Base-by-base conservation (phyloP, 2,888 invertebrate species). In the Tromatobia lineatoria region DNA sequence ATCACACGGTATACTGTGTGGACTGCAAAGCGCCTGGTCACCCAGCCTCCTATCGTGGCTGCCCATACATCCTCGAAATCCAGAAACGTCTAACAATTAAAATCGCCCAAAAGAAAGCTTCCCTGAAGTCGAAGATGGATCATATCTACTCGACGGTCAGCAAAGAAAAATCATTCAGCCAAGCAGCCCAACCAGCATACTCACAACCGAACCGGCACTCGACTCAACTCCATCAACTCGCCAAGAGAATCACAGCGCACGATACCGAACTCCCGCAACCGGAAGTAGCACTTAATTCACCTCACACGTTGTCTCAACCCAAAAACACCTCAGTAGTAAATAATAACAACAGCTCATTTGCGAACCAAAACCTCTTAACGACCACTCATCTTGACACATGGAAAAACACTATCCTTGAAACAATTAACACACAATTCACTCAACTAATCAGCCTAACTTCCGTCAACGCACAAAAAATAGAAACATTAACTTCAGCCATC, bases 1-100 rank as follows among this genome's bases (percentile, higher is more conserved):
- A 25, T 0, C 34, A 34, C 29, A 4, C 59, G 34, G 59, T 59
- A 3, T 59, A 59, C n/a, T 59, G 59, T 15, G 59, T 59, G 3
- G 34, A 59, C 59, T 59, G 59, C 34, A 59, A 59, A n/a, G 25
- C 59, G 0, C 0, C 2, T 15, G 59, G 59, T 1, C 59, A 59
- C 59, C 59, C 59, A 59, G 59, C 59, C 6, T 23, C 57, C 10
- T 57, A 57, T 10, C 57, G 25, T 0, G 57, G 57, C 0, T 54
- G 54, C 54, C 54, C 57, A 11, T 57, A 57, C 57, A 57, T 57
- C 57, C 25, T 57, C 0, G 57, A 57, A 57, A 57, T 25, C 1
- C 57, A 57, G 10, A 57, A 57, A 11, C 23, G 25, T 3, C 57
- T 57, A 4, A 57, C 25, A 25, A 10, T 25, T 0, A 57, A 57